Base-by-base conservation (phyloP, 2,888 invertebrate genomes). In the Mylabris sibirica region DNA sequence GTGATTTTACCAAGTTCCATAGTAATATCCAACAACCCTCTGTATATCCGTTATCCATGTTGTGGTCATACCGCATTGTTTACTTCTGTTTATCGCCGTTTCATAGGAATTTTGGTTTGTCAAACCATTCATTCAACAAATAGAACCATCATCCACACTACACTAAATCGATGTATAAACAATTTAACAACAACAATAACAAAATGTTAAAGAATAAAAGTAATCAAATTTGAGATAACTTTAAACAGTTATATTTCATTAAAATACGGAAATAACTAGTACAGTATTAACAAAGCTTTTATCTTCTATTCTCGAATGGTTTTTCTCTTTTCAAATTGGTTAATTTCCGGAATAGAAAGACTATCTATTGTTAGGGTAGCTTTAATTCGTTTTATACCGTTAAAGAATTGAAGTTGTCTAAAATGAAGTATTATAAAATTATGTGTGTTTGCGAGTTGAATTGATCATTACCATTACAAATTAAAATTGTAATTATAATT, bases 311-410 rank as follows among this genome's bases (percentile, higher is more conserved):
- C 17, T 53, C 22, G 11, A 22, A 53, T 22, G 22, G 70, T 73
- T 72, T 72, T 75, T 72, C 71, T 72, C 71, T 66, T 72, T 70
- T 70, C 68, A 74, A 76, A 76, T 76, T 75, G 76, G 72, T 72
- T 77, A 76, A 77, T 77, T 77, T 77, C 77, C 77, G 74, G 74
- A 74, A 74, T 70, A 74, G 70, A 71, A 67, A 72, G 63, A 72
- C 74, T 73, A 76, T 73, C 75, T 70, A 77, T 76, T 74, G 74
- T 74, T 74, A 65, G 71, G 74, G 74, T 68, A 74, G 71, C 67
- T 72, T 68, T 67, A 66, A 69, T 63, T 69, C 64, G 22, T 22
- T 53, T 53, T 22, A 53, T 53, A 6, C 53, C 22, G 12, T 53
- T 22, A 53, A 53, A 53, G 22, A 53, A 53, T 22, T 22, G 22